Conservation (phyloP, 1,140 invertebrate genomes). For the Philaenus spumarius region DNA sequence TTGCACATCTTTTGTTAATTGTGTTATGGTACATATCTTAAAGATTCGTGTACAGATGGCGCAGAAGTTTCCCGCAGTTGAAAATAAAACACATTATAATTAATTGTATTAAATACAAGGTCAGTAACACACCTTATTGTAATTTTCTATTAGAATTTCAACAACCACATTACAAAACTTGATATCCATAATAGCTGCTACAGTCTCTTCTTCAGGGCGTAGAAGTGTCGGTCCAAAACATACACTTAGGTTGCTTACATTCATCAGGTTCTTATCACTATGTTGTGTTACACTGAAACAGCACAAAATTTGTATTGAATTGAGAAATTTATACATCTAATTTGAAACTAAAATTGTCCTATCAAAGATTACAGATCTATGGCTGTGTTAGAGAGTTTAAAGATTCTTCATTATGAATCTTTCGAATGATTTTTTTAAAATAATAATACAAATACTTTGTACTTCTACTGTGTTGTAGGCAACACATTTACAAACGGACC, state of each 20-base stretch:
- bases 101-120: not conserved
- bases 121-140: constrained; percentile 75
- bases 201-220: constrained; percentile 89
- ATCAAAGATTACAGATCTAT: too few relatives aligned
- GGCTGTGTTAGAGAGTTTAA: too few relatives aligned
- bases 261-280: constrained; percentile 92
- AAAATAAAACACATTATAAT: not conserved
- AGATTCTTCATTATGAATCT: too few relatives aligned
- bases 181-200: constrained; percentile 96
- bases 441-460: too few relatives aligned
- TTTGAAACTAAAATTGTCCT: too few relatives aligned
- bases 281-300: constrained; percentile 69
- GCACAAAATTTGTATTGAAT: constrained; percentile 21
- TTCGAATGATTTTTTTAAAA: too few relatives aligned
- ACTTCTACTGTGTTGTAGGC: too few relatives aligned
- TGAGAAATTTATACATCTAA: too few relatives aligned
- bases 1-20: too few relatives aligned
- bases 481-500: too few relatives aligned
- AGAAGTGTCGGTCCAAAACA: constrained; percentile 97
- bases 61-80: not conserved
- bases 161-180: constrained; percentile 98
- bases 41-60: too few relatives aligned
- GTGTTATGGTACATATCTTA: too few relatives aligned
- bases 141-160: constrained; percentile 92
- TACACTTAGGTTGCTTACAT: constrained; percentile 93